These are phyloP conservation scores for Neuroscelio doddi DNA, from an alignment of 2,888 invertebrate species.

Conservation along the genomic window DNA sequence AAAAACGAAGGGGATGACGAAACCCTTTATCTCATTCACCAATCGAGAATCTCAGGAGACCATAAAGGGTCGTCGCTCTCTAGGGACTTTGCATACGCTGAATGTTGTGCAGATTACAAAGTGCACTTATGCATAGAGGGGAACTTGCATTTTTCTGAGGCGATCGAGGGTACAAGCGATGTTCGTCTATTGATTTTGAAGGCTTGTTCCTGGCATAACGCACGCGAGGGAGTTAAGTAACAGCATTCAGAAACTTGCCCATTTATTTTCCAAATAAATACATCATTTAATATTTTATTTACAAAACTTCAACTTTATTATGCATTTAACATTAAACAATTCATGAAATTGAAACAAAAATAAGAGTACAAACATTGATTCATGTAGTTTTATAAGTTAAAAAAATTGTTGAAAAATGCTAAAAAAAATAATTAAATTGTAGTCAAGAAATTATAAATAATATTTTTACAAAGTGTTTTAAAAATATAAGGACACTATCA, in stretches of 20 bases:
- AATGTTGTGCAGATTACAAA: conserved; percentile 53
- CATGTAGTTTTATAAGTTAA: too few relatives aligned
- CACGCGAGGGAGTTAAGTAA: conserved; percentile 23
- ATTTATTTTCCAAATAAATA: conserved; percentile 33
- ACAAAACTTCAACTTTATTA: too few relatives aligned
- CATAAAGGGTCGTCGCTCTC: conserved; percentile 30
- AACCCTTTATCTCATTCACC: conserved; percentile 27
- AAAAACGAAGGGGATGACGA: conserved; percentile 21
- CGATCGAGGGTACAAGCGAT: conserved; percentile 36
- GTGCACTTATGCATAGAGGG: conserved; percentile 54
- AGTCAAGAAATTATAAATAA: too few relatives aligned
- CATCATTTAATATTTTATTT: not conserved
- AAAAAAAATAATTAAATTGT: too few relatives aligned
- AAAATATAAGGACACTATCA: too few relatives aligned
- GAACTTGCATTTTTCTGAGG: conserved; percentile 54
- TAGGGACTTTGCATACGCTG: conserved; percentile 51
- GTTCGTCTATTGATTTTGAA: conserved; percentile 59
- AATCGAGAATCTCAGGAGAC: conserved; percentile 24
- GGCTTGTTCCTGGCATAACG: conserved; percentile 45
- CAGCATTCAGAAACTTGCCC: conserved; percentile 29
- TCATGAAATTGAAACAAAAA: too few relatives aligned
- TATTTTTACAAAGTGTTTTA: too few relatives aligned
- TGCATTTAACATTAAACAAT: too few relatives aligned
- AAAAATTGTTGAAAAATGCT: too few relatives aligned
- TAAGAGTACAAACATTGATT: too few relatives aligned